Evolutionary conservation across 2,888 invertebrate genomes (phyloP), one percentile per base, ranked within the genome.

Genomic region (Dinocampus coccinellae): DNA sequence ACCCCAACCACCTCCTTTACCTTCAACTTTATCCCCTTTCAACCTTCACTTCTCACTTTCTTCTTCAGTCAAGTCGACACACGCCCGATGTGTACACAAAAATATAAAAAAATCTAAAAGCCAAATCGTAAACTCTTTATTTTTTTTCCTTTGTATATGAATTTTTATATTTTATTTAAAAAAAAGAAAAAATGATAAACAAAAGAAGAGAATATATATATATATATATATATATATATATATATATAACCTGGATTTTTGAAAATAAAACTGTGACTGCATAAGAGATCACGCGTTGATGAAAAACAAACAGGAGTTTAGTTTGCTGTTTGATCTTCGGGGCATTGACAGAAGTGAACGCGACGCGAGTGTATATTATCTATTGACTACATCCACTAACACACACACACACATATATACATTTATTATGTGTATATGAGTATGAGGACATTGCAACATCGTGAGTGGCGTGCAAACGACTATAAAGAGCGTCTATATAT

Each of bases 291-390:
- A 84, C 85, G 85, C 80, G 83, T 86, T 87, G 87, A 87, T 87
- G 87, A 87, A 87, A 87, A 87, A 87, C 87, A 87, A 87, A 87
- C 87, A 87, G 82, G 82, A 83, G 85, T 85, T 87, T 85, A 86
- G 86, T 82, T 87, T 87, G 87, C 87, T 84, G 87, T 87, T 87
- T 87, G 87, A 87, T 87, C 87, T 87, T 86, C 83, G 87, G 81
- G 77, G 82, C 83, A 87, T 86, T 87, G 86, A 86, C 81, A 82
- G 81, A 82, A 83, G 82, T 85, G 81, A 81, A 82, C 81, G 83
- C 72, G 47, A 55, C 39, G 36, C 66, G 39, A 33, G 65, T 62
- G 79, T 81, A 75, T 80, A 86, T 85, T 86, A 86, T 85, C 86
- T 85, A 86, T 84, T 84, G 85, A 84, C 84, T 83, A 80, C 80